phyloP scores from a whole-genome alignment of 2,888 invertebrate species.

The Leptinotarsa peninsularis region DNA sequence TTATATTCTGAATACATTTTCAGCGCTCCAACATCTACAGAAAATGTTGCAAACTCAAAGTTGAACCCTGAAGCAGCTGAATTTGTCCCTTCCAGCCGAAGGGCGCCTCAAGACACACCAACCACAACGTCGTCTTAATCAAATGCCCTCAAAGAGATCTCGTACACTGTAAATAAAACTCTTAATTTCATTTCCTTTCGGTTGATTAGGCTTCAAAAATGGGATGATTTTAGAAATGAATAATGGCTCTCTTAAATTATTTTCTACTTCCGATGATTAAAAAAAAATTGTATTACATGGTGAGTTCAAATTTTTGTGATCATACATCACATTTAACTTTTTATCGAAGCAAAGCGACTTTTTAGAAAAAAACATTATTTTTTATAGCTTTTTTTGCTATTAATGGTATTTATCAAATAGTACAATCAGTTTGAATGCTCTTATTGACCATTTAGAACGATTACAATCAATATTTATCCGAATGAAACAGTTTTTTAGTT shows the following conservation, averaged over 20 bases:
- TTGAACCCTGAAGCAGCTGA: conserved; percentile 88
- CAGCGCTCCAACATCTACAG: conserved; percentile 44
- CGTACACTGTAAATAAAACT: conserved; percentile 48
- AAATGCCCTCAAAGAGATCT: conserved; percentile 45
- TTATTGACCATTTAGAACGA: no score
- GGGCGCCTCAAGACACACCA: conserved; percentile 46
- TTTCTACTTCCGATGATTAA: neutral
- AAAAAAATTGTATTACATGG: conserved; percentile 1
- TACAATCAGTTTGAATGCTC: no score
- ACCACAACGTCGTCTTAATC: conserved; percentile 47
- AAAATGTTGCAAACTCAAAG: conserved; percentile 73
- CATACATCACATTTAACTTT: neutral
- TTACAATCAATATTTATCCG: no score
- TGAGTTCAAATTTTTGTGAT: neutral
- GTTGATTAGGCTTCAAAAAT: conserved; percentile 34
- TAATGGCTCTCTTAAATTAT: conserved; percentile 11
- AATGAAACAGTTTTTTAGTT: no score
- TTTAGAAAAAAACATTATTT: neutral
- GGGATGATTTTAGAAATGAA: conserved; percentile 32
- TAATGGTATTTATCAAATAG: no score
- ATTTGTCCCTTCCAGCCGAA: conserved; percentile 74
- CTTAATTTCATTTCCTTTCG: conserved; percentile 41
- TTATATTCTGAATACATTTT: conserved; percentile 18
- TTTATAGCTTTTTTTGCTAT: neutral
- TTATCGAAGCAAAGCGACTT: neutral